These are phyloP conservation scores for Lycodopsis pacificus DNA, from an alignment of 2,797 vertebrate species.

Conservation along the genomic window DNA sequence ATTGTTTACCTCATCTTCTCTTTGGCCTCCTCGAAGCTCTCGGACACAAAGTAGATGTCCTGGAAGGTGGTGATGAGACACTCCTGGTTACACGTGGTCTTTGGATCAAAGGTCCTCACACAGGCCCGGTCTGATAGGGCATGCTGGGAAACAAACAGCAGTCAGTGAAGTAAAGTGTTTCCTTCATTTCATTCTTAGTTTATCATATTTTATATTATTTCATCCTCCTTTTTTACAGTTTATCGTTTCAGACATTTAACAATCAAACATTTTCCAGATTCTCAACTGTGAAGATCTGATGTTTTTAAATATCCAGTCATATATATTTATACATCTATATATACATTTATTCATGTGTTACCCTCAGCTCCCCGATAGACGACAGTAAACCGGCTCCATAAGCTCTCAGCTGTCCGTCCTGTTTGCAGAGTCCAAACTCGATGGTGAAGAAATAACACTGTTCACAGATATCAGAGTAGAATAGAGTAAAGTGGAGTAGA, in stretches of 20 bases:
- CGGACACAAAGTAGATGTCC: constrained; percentile 96
- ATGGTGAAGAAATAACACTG: constrained; percentile 99
- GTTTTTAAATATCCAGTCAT: no score
- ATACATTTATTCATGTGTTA: constrained; percentile 57
- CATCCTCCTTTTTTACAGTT: no score
- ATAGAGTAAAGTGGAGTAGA: background rate
- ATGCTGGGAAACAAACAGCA: constrained; percentile 84
- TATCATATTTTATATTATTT: background rate
- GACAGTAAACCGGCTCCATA: constrained; percentile 97
- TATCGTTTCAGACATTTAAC: background rate
- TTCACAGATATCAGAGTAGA: constrained; percentile 25
- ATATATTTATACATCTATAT: no score
- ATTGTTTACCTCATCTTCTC: constrained; percentile 93
- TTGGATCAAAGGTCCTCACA: constrained; percentile 94
- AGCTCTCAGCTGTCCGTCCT: constrained; percentile 94
- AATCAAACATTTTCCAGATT: background rate
- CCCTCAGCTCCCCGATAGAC: constrained; percentile 96
- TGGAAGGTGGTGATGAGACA: constrained; percentile 99
- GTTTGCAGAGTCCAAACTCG: constrained; percentile 98
- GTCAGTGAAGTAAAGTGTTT: no score
- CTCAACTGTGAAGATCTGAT: background rate
- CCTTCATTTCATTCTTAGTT: background rate
- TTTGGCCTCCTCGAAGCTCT: constrained; percentile 98
- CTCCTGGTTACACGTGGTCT: constrained; percentile 93
- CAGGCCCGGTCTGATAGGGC: constrained; percentile 93